Percentiles rank a stretch among this genome's conserved stretches.
phyloP scores from a whole-genome alignment of 1,140 invertebrate genomes.

The Palaemon carinicauda region DNA sequence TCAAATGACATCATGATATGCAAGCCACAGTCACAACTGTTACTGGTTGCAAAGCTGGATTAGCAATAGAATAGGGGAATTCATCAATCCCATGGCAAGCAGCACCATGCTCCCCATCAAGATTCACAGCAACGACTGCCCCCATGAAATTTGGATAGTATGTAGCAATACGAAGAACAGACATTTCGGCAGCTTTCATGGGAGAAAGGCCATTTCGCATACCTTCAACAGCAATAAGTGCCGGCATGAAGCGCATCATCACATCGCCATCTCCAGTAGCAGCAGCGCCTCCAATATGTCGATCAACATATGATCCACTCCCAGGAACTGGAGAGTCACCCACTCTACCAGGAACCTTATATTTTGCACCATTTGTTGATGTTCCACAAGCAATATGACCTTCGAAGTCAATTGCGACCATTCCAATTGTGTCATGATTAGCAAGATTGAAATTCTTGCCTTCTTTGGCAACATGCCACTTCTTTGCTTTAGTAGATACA shows the following conservation, averaged over 20 bases:
- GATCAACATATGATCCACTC: conserved; percentile 92
- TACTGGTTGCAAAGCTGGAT: conserved; percentile 37
- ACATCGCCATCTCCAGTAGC: conserved; percentile 97
- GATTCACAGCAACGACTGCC: conserved; percentile 80
- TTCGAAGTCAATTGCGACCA: conserved; percentile 85
- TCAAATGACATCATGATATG: background rate
- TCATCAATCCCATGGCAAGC: conserved; percentile 80
- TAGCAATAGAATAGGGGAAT: conserved; percentile 76
- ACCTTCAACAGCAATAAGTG: conserved; percentile 85
- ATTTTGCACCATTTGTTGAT: conserved; percentile 92
- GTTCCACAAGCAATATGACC: conserved; percentile 89
- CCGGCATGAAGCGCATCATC: conserved; percentile 94
- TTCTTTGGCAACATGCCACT: conserved; percentile 24
- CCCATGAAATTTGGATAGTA: conserved; percentile 85
- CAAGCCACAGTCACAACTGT: conserved; percentile 14
- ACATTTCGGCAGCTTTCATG: conserved; percentile 72
- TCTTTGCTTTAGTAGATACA: conserved; percentile 40
- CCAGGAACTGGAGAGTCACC: conserved; percentile 96
- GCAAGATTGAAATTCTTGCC: conserved; percentile 62
- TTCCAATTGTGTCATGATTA: conserved; percentile 98
- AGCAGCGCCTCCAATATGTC: conserved; percentile 86
- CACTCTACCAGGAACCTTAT: conserved; percentile 94
- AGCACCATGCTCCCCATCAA: conserved; percentile 79
- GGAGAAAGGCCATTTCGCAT: conserved; percentile 81
- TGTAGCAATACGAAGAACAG: conserved; percentile 74